Evolutionary conservation across 2,888 invertebrate genomes (phyloP), one percentile per base, ranked within the genome.

Genomic region (Limenitis camilla): DNA sequence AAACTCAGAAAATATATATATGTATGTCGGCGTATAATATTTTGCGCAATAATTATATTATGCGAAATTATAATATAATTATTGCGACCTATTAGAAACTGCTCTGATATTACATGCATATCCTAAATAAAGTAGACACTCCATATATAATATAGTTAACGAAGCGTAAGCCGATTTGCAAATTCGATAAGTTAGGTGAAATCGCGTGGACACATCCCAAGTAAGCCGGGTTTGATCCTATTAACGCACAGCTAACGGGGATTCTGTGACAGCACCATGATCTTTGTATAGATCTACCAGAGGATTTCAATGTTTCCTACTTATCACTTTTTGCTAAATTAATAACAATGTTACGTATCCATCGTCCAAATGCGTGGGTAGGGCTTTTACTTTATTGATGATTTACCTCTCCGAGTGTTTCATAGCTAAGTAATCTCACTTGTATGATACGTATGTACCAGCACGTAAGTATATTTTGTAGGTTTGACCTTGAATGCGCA

Each of bases 111-210:
- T 40, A 32, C 32, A n/a, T 45, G 41, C 33, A 36, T 33, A 41
- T 33, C 32, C 39, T 52, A 56, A 61, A 56, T 56, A 56, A 55
- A 56, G 40, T 55, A 56, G 56, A 49, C 58, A 62, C 58, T 56
- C 54, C 56, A 63, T 59, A 63, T 59, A 66, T 61, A 64, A 58
- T 72, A 77, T 74, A 70, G 73, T 70, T 84, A 84, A 85, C 81
- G 83, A 83, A 76, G 78, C 80, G 81, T 83, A 85, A 85, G 81
- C 85, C 80, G 81, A 79, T 84, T 84, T 81, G 83, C 80, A 81
- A 85, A 85, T 83, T 84, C 84, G 81, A 81, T 81, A 85, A 85
- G 82, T 84, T 83, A 80, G 78, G 77, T 78, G 76, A 82, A 84
- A 84, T 84, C 81, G 81, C 78, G 81, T 76, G 84, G 83, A 82